Conservation (phyloP, 1,140 invertebrate species). For the Lysiphlebus fabarum region DNA sequence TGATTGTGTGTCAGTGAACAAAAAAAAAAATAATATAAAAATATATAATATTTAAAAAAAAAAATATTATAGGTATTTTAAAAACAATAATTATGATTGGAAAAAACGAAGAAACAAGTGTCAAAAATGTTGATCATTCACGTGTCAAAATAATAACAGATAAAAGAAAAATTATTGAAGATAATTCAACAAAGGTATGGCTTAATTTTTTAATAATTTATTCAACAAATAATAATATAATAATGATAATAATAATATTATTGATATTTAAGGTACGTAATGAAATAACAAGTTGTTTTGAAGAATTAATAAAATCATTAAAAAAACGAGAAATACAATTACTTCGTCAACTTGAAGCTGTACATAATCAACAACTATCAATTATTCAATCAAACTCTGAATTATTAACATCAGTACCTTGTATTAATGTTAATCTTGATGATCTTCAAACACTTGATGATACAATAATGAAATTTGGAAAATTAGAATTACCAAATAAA, state of each 20-base stretch:
- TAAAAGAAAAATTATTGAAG: slow-evolving; percentile 41
- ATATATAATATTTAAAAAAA: too few relatives aligned
- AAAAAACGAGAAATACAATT: slow-evolving; percentile 56
- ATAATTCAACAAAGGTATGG: slow-evolving; percentile 38
- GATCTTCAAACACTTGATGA: slow-evolving; percentile 48
- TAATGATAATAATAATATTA: too few relatives aligned
- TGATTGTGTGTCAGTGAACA: too few relatives aligned
- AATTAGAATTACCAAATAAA: slow-evolving; percentile 51
- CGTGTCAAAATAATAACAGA: slow-evolving; percentile 41
- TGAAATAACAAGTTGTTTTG: slow-evolving; percentile 53
- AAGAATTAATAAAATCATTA: slow-evolving; percentile 48
- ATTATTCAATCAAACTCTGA: slow-evolving; percentile 44
- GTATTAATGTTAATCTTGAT: slow-evolving; percentile 40
- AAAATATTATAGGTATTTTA: too few relatives aligned
- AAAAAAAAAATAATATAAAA: too few relatives aligned
- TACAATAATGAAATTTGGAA: slow-evolving; percentile 53
- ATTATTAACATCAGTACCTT: slow-evolving; percentile 33
- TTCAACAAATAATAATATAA: background rate
- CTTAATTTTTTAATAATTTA: background rate
- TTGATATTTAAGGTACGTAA: slow-evolving; percentile 47
- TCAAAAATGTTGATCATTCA: background rate
- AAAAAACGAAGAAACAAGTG: too few relatives aligned
- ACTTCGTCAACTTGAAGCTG: slow-evolving; percentile 56
- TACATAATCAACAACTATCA: slow-evolving; percentile 52
- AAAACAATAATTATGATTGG: too few relatives aligned